Evolutionary conservation across 2,113 vertebrate genomes (phyloP).

Genomic region (Hucho hucho): DNA sequence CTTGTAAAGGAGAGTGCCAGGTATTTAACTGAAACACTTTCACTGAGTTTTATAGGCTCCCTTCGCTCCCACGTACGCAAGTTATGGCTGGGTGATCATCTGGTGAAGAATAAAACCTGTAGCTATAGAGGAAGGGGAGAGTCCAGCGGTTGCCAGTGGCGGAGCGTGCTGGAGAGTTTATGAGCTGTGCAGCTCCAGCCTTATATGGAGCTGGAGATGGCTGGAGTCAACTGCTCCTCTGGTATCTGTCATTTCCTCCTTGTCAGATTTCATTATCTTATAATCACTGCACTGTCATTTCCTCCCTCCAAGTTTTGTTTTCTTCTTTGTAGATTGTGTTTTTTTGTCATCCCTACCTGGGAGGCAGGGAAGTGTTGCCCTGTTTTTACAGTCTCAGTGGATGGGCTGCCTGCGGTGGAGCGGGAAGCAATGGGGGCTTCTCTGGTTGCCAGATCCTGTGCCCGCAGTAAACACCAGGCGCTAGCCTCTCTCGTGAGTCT

Average conservation of each 20-base stretch:
- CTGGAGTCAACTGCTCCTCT: constrained; percentile 53
- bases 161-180: constrained; percentile 24
- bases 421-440: neutral
- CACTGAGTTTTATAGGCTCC: constrained; percentile 7
- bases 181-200: constrained; percentile 48
- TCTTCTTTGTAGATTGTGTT: constrained; percentile 5
- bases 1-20: neutral
- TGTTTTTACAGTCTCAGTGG: constrained; percentile 4
- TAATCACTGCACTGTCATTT: constrained; percentile 45
- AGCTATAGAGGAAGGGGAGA: neutral
- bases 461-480: constrained; percentile 17
- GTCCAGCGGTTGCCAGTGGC: constrained; percentile 3
- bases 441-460: constrained; percentile 18
- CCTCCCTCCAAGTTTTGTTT: constrained; percentile 5
- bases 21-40: constrained; percentile 11
- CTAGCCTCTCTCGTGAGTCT: constrained; percentile 3
- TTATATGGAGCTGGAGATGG: constrained; percentile 72
- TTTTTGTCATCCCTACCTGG: constrained; percentile 34
- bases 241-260: constrained; percentile 65
- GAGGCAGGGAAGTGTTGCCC: constrained; percentile 2
- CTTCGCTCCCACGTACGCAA: constrained; percentile 4
- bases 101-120: neutral
- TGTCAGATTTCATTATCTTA: constrained; percentile 66
- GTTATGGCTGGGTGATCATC: constrained; percentile 4
- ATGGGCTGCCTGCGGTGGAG: neutral